A percentile compares a stretch with the other conserved stretches of the same genome.
Conservation (phyloP, 1,140 invertebrate species). For the Stenopsyche tienmushanensis region DNA sequence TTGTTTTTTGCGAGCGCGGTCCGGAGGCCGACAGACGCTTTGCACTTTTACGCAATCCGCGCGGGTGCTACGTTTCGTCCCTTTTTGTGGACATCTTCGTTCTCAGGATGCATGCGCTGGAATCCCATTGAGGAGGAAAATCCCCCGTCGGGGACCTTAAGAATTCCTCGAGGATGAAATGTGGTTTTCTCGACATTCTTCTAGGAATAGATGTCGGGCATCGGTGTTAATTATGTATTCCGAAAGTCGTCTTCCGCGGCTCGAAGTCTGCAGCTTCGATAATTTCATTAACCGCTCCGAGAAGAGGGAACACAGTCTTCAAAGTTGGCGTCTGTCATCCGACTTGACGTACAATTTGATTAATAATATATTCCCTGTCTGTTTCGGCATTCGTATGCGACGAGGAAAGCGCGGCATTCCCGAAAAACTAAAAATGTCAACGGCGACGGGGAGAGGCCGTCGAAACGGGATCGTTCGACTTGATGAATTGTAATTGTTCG, state of each 20-base stretch:
- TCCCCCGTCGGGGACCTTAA: neutral
- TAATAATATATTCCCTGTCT: slow-evolving; percentile 21
- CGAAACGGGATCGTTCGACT: no score
- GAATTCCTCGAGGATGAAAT: neutral
- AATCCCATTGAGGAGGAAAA: slow-evolving; percentile 12
- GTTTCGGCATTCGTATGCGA: neutral
- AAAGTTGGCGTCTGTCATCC: slow-evolving; percentile 6
- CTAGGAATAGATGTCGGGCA: slow-evolving; percentile 18
- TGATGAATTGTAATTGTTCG: no score
- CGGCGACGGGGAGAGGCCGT: no score
- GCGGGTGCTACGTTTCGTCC: slow-evolving; percentile 12
- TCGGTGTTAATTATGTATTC: slow-evolving; percentile 18
- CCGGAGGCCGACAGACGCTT: slow-evolving; percentile 10
- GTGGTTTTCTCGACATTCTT: neutral
- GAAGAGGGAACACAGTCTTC: neutral
- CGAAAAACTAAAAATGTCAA: slow-evolving; percentile 9
- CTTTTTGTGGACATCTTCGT: slow-evolving; percentile 5
- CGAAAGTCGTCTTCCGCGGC: neutral
- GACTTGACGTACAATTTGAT: slow-evolving; percentile 15
- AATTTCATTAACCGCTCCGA: slow-evolving; percentile 2
- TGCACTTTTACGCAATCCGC: slow-evolving; percentile 23
- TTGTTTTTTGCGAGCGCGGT: slow-evolving; percentile 31
- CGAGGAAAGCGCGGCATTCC: slow-evolving; percentile 9
- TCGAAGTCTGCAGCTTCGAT: slow-evolving; percentile 2
- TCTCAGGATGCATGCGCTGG: neutral